Evolutionary conservation across 2,797 vertebrate genomes (phyloP), one percentile per base, ranked within the genome.

Genomic region (Anableps anableps): DNA sequence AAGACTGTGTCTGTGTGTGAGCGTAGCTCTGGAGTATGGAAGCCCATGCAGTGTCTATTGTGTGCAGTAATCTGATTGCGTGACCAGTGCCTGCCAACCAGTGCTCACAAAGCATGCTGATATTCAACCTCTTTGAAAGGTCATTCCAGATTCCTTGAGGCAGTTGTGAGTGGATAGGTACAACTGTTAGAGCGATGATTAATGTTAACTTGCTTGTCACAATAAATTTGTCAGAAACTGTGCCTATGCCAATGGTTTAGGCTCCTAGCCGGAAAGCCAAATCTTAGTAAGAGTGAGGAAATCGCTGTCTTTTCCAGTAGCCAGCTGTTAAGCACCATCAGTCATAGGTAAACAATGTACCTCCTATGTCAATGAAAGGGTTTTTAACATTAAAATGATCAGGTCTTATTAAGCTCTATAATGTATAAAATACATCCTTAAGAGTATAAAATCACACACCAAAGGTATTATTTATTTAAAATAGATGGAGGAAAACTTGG

Each of bases 121-220:
- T 86, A 82, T 92, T 92, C 84, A 91, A 87, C 87, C 88, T 90
- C 82, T 73, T 80, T 71, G 74, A 91, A 91, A 92, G 92, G 90
- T 93, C 91, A 83, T 85, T 71, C n/a, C 41, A 85, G 78, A 91
- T 85, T 83, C 83, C 89, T 81, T 47, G 34, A 41, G 62, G 85
- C 79, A 43, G 72, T 75, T 80, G 62, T n/a, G 71, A 80, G 66
- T 17, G 31, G 43, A 85, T 26, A 74, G 87, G 78, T 87, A 72
- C 74, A 86, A 75, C 78, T 82, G 79, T 83, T 74, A 51, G 76
- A 86, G 43, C 74, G 14, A 29, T 77, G 80, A 83, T 86, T 87
- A 66, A 45, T 31, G 29, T 68, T 87, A 82, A 91, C 77, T 81
- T 75, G 76, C 43, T 79, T 79, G 82, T 91, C 88, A 80, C 72